These are phyloP conservation scores for Carapus acus DNA, from an alignment of 2,797 vertebrate genomes.

Conservation along the genomic window DNA sequence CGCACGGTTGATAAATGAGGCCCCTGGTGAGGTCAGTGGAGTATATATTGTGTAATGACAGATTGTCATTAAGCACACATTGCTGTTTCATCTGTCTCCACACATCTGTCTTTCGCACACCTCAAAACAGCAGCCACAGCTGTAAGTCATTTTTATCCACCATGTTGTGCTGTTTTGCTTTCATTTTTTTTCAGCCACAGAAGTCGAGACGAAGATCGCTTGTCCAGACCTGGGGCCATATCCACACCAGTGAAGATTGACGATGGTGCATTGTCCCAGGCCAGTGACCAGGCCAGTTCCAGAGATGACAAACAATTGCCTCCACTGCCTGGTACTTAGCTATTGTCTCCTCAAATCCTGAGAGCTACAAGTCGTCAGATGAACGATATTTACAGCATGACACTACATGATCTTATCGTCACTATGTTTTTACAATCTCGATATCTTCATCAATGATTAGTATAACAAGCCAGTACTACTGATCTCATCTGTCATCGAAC, in stretches of 20 bases:
- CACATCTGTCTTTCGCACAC: too few relatives aligned
- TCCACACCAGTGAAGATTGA: slow-evolving; percentile 87
- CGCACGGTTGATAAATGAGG: too few relatives aligned
- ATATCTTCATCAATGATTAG: too few relatives aligned
- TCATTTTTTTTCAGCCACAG: slow-evolving; percentile 72
- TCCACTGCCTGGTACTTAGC: slow-evolving; percentile 82
- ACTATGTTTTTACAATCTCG: too few relatives aligned
- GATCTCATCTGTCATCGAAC: not conserved
- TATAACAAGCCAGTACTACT: not conserved
- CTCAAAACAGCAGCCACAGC: too few relatives aligned
- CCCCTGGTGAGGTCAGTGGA: slow-evolving; percentile 17
- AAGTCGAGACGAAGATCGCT: slow-evolving; percentile 88
- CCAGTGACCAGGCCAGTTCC: slow-evolving; percentile 76
- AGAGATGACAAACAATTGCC: slow-evolving; percentile 85
- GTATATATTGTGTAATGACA: not conserved
- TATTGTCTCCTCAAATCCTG: not conserved
- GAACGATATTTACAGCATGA: too few relatives aligned
- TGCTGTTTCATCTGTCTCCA: not conserved
- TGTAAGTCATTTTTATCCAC: slow-evolving; percentile 1
- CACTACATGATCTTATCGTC: too few relatives aligned
- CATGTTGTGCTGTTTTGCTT: slow-evolving; percentile 7
- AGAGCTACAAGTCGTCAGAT: not conserved
- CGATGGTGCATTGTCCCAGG: slow-evolving; percentile 74
- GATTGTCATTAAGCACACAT: not conserved
- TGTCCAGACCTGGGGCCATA: slow-evolving; percentile 78